Base-by-base conservation (phyloP, 2,888 invertebrate species). In the Merodon equestris region DNA sequence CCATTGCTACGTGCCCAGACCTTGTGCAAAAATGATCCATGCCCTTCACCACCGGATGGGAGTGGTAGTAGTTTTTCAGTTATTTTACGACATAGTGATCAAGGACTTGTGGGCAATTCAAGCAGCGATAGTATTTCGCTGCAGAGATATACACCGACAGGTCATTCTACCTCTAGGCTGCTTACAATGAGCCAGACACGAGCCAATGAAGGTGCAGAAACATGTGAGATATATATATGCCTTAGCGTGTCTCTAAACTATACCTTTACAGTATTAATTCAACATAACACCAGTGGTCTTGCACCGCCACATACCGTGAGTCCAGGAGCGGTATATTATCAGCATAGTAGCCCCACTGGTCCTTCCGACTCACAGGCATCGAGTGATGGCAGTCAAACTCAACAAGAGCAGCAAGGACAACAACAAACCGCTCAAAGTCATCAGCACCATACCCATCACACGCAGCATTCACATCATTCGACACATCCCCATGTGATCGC, bases 271-370 rank as follows among this genome's bases (percentile, higher is more conserved):
- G 85, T 85, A 15, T 81, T 86, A 67, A 89, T 90, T 86, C 90
- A 90, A 82, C 90, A 90, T 84, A 90, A 90, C 84, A 88, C 90
- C 42, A 89, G 90, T 84, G 82, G 84, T 0, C 66, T 86, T 50
- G 89, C 90, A 76, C 27, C 27, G 27, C 88, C 91, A 47, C 90
- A 91, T 86, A 88, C 90, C 9, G 87, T 88, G 1, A 91, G 91
- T 85, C 91, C 91, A 12, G 89, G 89, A 77, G 86, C 86, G 0
- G 85, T 93, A 86, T 91, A 93, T 89, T 91, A 91, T 77, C 88
- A 88, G 0, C 88, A 87, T 13, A 85, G 84, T 54, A 88, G 87
- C 72, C 86, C 88, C 1, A 84, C 86, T 1, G 84, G 83, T 1
- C 77, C 84, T 15, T 71, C 82, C 9, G 83, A 84, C 47, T 75